Evolutionary conservation across 2,888 invertebrate genomes (phyloP), one percentile per base, ranked within the genome.

Genomic region (Candidula unifasciata): DNA sequence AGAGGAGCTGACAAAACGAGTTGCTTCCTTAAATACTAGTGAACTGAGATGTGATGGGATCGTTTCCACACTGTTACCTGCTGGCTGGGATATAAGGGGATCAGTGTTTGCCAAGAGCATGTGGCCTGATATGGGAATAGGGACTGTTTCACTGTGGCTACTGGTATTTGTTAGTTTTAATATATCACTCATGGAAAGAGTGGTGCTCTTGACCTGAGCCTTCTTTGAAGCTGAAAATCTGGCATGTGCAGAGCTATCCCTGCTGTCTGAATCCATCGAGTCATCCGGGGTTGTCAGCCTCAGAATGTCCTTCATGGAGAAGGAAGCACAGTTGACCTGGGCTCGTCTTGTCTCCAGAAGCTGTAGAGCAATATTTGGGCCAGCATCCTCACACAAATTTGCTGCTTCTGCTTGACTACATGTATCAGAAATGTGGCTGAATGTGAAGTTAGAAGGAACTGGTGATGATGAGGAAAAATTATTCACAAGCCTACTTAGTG

Each of bases 291-390:
- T 85, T n/a, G 80, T 60, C 24, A 85, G 71, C 18, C 71, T 76
- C 13, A 85, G 57, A 44, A 85, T 85, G n/a, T 85, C 80, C 66
- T 85, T 85, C 85, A 85, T 85, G 16, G 85, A 85, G n/a, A 81
- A 85, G 3, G 85, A 80, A 52, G 77, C 80, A 71, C 80, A 80
- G 35, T 84, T 84, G 44, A 84, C 76, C 71, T 84, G 80, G 27
- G 84, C 80, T 76, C 54, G 44, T 54, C 71, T 69, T 13, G 81
- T 81, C 71, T 77, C 77, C 30, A 83, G 64, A 18, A 83, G 73
- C 27, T 83, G 83, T 3, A 78, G 83, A 79, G 78, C 60, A 60
- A 24, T 68, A 21, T 30, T 16, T 6, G 54, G 69, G 64, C 73
- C 35, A 21, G 27, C 27, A 60, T 83, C 71, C 71, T 79, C 79